Base-by-base conservation (phyloP, 2,113 vertebrate species). In the Peucedramus taeniatus region DNA sequence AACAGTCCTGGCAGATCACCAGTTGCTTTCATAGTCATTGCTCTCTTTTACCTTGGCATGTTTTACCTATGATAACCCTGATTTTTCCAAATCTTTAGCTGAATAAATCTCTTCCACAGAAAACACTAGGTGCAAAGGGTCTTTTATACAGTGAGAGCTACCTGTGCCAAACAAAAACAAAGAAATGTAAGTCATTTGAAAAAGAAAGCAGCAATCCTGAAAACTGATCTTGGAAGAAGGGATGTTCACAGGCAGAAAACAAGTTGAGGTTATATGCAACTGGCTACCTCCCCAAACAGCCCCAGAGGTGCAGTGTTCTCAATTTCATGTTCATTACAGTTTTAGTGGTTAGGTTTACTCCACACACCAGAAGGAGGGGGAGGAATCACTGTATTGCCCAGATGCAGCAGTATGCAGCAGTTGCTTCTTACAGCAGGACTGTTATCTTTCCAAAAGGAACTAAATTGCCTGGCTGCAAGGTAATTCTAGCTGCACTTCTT, bases 301-400 rank as follows among this genome's bases (percentile, higher is more conserved):
- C 66, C 45, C 37, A 77, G 66, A 56, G 15, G 7, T 30, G 40
- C 19, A 77, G 27, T 2, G 1, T 56, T 80, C 24, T 68, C 66
- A 64, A 42, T 44, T 69, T 83, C 40, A 72, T 0, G 1, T 6
- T 74, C 45, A 26, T 80, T 66, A 54, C 47, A 63, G 45, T 23
- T 74, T 64, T 31, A 69, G n/a, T 70, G 37, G 13, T 83, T 51
- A 51, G 16, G 15, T 72, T 89, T 69, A 75, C 3, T 64, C 76
- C n/a, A n/a, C n/a, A 60, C 19, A 59, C 4, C 0, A 4, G 13
- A 37, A 6, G 11, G 0, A 15, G 4, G 8, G 0, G 1, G 8
- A 5, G 12, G 9, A 26, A 60, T 28, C 17, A 63, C 15, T 40
- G 8, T 31, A 23, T 10, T 76, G 40, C 70, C 35, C 70, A 70